Evolutionary conservation across 92 coral and sea anemone species (phyloP).

Genomic region (Desmophyllum pertusum): DNA sequence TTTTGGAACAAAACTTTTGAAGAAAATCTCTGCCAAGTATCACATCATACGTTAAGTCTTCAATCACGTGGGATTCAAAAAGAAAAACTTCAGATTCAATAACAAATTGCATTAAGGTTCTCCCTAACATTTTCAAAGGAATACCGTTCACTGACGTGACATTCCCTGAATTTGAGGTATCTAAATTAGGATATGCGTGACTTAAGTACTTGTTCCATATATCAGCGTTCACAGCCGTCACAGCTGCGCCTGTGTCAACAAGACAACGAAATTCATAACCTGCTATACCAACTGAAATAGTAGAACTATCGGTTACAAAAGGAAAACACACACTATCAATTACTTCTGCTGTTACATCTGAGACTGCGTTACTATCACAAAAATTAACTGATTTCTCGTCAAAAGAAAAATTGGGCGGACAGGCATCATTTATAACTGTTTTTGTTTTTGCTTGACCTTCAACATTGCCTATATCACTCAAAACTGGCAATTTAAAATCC

Average conservation of each 20-base stretch:
- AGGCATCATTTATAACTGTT: too few relatives aligned
- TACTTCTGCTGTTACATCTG: neutral
- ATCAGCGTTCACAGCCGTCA: slow-evolving; percentile 32
- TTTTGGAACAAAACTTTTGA: slow-evolving; percentile 18
- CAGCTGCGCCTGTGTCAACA: slow-evolving; percentile 33
- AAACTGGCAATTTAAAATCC: too few relatives aligned
- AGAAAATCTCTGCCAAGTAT: slow-evolving; percentile 51
- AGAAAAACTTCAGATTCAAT: slow-evolving; percentile 22
- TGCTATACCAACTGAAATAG: neutral
- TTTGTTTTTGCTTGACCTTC: too few relatives aligned
- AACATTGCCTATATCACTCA: too few relatives aligned
- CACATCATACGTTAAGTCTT: slow-evolving; percentile 29
- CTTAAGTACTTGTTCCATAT: slow-evolving; percentile 15
- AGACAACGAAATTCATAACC: neutral
- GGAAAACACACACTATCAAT: slow-evolving; percentile 1
- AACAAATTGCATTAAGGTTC: neutral
- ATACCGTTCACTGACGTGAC: slow-evolving; percentile 9
- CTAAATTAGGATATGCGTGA: slow-evolving; percentile 27
- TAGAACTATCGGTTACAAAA: neutral
- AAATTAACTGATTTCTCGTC: too few relatives aligned
- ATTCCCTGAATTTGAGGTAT: neutral
- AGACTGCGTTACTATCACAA: too few relatives aligned
- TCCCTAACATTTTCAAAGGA: slow-evolving; percentile 19
- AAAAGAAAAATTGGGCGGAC: too few relatives aligned
- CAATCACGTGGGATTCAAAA: slow-evolving; percentile 19